phyloP scores from a whole-genome alignment of 1,140 invertebrate genomes.

The Nasonia giraulti region DNA sequence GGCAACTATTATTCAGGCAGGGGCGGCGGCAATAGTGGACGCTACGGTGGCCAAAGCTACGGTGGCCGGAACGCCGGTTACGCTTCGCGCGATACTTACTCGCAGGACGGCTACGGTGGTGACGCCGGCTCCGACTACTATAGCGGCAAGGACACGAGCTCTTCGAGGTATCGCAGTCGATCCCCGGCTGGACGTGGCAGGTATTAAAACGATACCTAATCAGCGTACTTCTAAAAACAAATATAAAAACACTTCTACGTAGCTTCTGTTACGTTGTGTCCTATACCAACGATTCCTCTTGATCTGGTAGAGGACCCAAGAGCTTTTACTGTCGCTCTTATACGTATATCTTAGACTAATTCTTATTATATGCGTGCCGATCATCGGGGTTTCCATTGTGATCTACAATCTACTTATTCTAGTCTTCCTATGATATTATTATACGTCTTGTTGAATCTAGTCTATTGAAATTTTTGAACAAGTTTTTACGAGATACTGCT shows the following conservation, averaged over 20 bases:
- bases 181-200: conserved; percentile 76
- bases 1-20: conserved; percentile 72
- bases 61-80: conserved; percentile 62
- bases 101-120: conserved; percentile 66
- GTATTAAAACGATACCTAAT: conserved; percentile 68
- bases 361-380: conserved; percentile 32
- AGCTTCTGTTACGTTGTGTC: conserved; percentile 49
- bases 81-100: conserved; percentile 68
- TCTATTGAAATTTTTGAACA: conserved; percentile 1
- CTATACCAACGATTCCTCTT: conserved; percentile 44
- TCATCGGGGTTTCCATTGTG: conserved; percentile 42
- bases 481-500: conserved; percentile 13
- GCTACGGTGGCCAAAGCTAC: conserved; percentile 67
- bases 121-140: conserved; percentile 69
- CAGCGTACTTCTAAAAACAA: conserved; percentile 40
- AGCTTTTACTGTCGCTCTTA: conserved; percentile 33
- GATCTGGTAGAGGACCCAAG: conserved; percentile 45
- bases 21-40: conserved; percentile 68
- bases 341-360: neutral
- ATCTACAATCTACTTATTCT: conserved; percentile 42
- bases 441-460: conserved; percentile 36
- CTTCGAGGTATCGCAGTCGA: conserved; percentile 75
- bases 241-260: conserved; percentile 38
- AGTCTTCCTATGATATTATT: conserved; percentile 26
- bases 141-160: conserved; percentile 68